These are phyloP conservation scores for Myiozetetes cayanensis DNA, from an alignment of 2,113 vertebrate species.

Conservation along the genomic window DNA sequence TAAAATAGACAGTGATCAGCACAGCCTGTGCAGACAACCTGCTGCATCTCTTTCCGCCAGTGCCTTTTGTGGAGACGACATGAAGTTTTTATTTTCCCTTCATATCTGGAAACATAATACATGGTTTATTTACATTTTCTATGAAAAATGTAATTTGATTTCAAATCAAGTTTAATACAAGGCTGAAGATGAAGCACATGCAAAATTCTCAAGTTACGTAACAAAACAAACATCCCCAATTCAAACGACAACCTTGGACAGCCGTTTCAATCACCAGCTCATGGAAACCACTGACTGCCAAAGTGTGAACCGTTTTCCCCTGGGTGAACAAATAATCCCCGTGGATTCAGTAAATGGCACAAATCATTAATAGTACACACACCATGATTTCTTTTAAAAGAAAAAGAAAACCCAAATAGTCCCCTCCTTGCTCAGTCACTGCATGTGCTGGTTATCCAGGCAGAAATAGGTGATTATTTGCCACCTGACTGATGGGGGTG, in stretches of 20 bases:
- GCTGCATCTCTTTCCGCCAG: not conserved
- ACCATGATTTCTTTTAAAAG: not conserved
- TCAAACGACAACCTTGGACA: not conserved
- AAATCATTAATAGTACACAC: not conserved
- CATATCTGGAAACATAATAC: not conserved
- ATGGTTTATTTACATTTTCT: not conserved
- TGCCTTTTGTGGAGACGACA: not conserved
- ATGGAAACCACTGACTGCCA: not conserved
- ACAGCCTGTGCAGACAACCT: not conserved
- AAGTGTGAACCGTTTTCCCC: not conserved
- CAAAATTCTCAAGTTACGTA: not conserved
- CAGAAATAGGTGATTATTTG: not conserved
- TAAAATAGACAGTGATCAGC: not conserved
- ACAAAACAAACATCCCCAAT: not conserved
- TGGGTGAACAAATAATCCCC: not conserved
- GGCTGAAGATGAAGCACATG: not conserved
- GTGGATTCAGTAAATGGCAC: not conserved
- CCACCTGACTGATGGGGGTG: not conserved
- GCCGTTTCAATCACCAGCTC: not conserved
- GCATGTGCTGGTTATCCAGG: not conserved
- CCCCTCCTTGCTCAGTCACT: not conserved
- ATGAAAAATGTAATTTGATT: not conserved
- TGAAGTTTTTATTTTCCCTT: not conserved
- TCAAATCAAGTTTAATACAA: not conserved
- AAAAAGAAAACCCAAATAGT: rapidly evolving